A percentile compares a stretch with the other conserved stretches of the same genome.
Conservation (phyloP, 2,797 vertebrate species). For the Xiphophorus birchmanni region DNA sequence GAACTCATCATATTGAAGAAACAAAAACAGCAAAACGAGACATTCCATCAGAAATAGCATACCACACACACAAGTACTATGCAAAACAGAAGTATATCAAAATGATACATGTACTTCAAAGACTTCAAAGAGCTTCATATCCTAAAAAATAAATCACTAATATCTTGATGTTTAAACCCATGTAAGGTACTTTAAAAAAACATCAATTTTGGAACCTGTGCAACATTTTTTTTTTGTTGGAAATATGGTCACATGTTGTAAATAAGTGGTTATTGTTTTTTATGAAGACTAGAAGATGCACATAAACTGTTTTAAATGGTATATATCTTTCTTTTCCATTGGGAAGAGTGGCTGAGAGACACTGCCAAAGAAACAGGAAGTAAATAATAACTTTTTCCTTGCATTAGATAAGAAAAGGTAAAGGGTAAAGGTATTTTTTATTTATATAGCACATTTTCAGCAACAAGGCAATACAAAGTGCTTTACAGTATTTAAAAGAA, state of each 20-base stretch:
- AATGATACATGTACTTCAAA: neutral
- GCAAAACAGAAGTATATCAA: neutral
- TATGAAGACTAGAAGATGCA: too few species aligned
- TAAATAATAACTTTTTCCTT: too few species aligned
- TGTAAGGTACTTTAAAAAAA: neutral
- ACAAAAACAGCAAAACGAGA: neutral
- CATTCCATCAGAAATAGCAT: neutral
- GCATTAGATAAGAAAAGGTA: too few species aligned
- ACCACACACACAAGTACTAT: neutral
- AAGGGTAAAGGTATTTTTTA: too few species aligned
- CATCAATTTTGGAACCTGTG: too few species aligned
- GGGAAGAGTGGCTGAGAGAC: neutral
- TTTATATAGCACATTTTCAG: too few species aligned
- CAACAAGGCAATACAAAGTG: too few species aligned
- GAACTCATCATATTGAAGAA: neutral
- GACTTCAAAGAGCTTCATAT: neutral
- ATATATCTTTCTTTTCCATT: neutral
- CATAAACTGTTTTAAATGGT: neutral
- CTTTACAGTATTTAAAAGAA: too few species aligned
- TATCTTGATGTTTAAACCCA: neutral
- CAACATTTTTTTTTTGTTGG: neutral
- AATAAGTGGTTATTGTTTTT: neutral
- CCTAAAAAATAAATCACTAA: neutral
- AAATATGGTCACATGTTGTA: neutral
- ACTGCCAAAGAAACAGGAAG: neutral